Evolutionary conservation across 2,888 invertebrate genomes (phyloP).

Genomic region (Spilosoma lubricipeda): DNA sequence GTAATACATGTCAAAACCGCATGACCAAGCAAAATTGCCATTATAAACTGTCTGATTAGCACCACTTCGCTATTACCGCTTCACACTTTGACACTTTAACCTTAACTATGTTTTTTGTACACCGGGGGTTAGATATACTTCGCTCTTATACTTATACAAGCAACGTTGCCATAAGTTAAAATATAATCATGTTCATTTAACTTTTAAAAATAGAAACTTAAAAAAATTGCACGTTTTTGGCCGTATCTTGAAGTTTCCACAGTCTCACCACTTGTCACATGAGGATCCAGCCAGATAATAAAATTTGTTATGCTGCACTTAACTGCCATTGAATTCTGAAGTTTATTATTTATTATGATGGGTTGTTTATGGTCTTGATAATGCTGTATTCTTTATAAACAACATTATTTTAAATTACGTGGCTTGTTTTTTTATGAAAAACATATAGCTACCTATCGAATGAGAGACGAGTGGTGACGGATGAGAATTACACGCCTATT

Average conservation of each 20-base stretch:
- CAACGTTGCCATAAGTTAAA: not conserved
- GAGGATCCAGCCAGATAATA: no score
- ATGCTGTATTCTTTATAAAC: constrained; percentile 9
- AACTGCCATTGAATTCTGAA: constrained; percentile 2
- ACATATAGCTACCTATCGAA: not conserved
- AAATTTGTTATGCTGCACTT: not conserved
- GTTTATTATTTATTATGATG: constrained; percentile 4
- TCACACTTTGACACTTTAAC: not conserved
- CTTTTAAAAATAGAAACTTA: not conserved
- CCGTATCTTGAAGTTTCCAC: not conserved
- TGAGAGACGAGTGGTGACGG: not conserved
- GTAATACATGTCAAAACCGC: not conserved
- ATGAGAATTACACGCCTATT: constrained; percentile 16
- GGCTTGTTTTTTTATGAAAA: constrained; percentile 10
- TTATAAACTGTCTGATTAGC: not conserved
- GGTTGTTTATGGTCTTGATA: constrained; percentile 5
- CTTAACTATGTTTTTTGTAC: not conserved
- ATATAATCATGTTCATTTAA: not conserved
- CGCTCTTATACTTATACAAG: not conserved
- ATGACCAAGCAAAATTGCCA: not conserved
- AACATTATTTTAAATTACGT: constrained; percentile 2
- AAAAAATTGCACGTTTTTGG: not conserved
- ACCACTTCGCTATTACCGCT: not conserved
- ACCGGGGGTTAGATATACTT: not conserved
- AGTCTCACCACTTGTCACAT: not conserved